Evolutionary conservation across 2,113 vertebrate species (phyloP), one percentile per base, ranked within the genome.

Genomic region (Pteruthius melanotis): DNA sequence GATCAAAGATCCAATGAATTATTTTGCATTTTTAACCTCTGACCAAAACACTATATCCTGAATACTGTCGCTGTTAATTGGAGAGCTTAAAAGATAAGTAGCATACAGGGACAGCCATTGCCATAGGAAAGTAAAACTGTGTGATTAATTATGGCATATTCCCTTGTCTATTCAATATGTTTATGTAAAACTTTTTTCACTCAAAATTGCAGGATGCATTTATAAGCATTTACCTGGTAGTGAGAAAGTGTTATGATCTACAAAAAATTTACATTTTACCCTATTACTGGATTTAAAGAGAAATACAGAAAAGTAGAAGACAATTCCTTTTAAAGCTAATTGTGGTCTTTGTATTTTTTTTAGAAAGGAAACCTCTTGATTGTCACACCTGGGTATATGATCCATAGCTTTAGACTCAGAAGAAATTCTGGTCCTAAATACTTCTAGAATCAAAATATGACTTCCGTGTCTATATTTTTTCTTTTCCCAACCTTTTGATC

Each of bases 11-110:
- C 78, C 91, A 94, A 85, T 93, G 95, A 97, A 97, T 97, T 97
- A 94, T 88, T 97, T 96, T 96, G 90, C 95, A 96, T 95, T 97
- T 97, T 97, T 97, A 97, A 97, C 95, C 96, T 97, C 94, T 97
- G 97, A 97, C 97, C 96, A 94, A 95, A 94, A 83, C 91, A 93
- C 89, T 82, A 84, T 94, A 95, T 96, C 70, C 80, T 94, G 94
- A 95, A 95, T 95, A 92, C 52, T 92, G 52, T 31, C 91, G 54
- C 87, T 96, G 64, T 94, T 97, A 97, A 97, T 97, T 97, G 94
- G 90, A 91, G 77, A 93, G 61, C 66, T 94, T 94, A 92, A 97
- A 96, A 93, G 91, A 92, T 93, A 96, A 97, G 91, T 93, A 90
- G 84, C 87, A 94, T 91, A 94, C 79, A 96, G 95, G 91, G 95